Percentiles rank a stretch among this genome's conserved stretches.
These are phyloP conservation scores for Panagrolaimus sp. DNA, from an alignment of 1,140 invertebrate genomes.

Conservation along the genomic window DNA sequence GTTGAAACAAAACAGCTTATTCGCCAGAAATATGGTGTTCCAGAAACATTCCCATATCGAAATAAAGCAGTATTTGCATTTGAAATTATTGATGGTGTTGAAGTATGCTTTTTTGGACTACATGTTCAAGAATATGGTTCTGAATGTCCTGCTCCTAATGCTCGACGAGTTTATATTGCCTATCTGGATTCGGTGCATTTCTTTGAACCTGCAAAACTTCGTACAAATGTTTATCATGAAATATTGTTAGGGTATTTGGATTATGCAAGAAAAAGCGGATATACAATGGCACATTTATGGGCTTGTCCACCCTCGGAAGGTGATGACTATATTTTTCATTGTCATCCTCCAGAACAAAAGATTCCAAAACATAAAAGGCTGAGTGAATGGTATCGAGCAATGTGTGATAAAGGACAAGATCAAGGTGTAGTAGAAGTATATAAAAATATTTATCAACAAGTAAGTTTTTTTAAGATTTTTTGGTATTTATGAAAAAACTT, in stretches of 20 bases:
- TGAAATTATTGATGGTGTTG: constrained; percentile 57
- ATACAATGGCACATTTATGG: constrained; percentile 98
- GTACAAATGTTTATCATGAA: constrained; percentile 97
- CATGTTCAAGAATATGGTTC: constrained; percentile 99
- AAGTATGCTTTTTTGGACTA: constrained; percentile 99
- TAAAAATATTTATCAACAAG: constrained; percentile 67
- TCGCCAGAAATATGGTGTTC: constrained; percentile 18
- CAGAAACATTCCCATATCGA: not conserved
- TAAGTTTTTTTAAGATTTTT: constrained; percentile 60
- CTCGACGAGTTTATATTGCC: constrained; percentile 91
- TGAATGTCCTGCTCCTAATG: constrained; percentile 86
- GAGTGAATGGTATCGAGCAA: constrained; percentile 99
- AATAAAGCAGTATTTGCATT: constrained; percentile 1
- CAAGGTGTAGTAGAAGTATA: constrained; percentile 95
- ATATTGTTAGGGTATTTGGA: constrained; percentile 96
- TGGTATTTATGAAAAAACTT: not conserved
- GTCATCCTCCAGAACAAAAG: constrained; percentile 95
- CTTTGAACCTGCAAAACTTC: constrained; percentile 88
- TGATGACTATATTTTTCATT: constrained; percentile 99
- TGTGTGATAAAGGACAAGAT: constrained; percentile 97
- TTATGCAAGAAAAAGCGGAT: constrained; percentile 95
- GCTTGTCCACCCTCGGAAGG: constrained; percentile 98
- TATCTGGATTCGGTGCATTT: constrained; percentile 99
- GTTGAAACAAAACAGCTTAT: not conserved
- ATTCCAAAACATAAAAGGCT: constrained; percentile 97